Evolutionary conservation across 2,888 invertebrate species (phyloP).

Genomic region (Lomographa bimaculata): DNA sequence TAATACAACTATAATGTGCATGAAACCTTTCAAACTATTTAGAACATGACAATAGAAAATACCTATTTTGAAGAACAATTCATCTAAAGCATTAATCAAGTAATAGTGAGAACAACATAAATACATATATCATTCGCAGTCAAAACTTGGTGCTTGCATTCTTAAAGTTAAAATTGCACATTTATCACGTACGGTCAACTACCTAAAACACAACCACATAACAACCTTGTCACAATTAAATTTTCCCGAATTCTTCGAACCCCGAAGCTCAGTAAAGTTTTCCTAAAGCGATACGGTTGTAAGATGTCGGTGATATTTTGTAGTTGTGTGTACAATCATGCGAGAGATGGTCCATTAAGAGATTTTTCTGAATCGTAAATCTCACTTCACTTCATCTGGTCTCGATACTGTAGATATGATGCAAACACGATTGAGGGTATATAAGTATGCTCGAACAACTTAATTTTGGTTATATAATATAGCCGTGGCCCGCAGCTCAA

Average conservation of each 20-base stretch:
- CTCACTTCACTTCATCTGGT: slow-evolving; percentile 79
- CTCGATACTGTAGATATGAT: slow-evolving; percentile 73
- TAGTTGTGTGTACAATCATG: slow-evolving; percentile 43
- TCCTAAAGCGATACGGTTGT: slow-evolving; percentile 6
- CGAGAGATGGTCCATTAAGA: slow-evolving; percentile 79
- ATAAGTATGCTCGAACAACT: slow-evolving; percentile 37
- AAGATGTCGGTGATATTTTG: slow-evolving; percentile 2
- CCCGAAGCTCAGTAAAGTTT: neutral
- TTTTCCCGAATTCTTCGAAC: neutral
- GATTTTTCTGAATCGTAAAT: slow-evolving; percentile 82
- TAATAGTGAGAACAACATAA: slow-evolving; percentile 59
- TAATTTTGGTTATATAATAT: too few relatives aligned
- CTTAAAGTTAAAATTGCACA: slow-evolving; percentile 81
- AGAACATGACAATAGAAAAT: too few relatives aligned
- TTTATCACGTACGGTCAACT: slow-evolving; percentile 69
- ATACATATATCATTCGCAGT: slow-evolving; percentile 74
- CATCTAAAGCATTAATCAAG: slow-evolving; percentile 49
- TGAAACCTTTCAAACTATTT: too few relatives aligned
- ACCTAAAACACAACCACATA: slow-evolving; percentile 7
- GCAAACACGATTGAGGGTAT: slow-evolving; percentile 57
- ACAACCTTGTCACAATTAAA: slow-evolving; percentile 9
- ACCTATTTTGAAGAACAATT: too few relatives aligned
- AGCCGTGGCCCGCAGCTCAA: too few relatives aligned
- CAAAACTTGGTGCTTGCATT: slow-evolving; percentile 79
- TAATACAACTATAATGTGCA: too few relatives aligned